Evolutionary conservation across 2,888 invertebrate genomes (phyloP).

Genomic region (Eugnorisma glareosa): DNA sequence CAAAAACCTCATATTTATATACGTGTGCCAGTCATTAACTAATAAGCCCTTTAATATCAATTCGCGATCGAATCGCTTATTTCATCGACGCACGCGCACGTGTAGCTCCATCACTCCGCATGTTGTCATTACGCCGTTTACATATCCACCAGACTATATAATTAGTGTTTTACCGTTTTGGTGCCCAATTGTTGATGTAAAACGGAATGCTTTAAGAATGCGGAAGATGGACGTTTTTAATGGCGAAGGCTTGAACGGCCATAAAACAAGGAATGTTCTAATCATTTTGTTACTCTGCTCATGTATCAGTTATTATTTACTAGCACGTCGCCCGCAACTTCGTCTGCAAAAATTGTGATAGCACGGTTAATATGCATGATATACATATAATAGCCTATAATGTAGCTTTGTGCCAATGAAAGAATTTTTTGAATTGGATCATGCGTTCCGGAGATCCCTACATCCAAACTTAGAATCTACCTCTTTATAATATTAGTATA

Average conservation of each 20-base stretch:
- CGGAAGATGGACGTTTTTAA: slow-evolving; percentile 39
- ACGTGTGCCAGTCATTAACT: slow-evolving; percentile 33
- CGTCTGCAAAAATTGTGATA: too few relatives aligned
- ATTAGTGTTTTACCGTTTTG: slow-evolving; percentile 29
- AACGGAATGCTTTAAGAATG: slow-evolving; percentile 36
- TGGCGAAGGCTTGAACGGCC: slow-evolving; percentile 10
- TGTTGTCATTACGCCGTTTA: slow-evolving; percentile 65
- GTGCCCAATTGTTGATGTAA: slow-evolving; percentile 33
- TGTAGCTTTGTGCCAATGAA: too few relatives aligned
- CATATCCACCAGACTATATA: slow-evolving; percentile 32
- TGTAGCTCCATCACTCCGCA: slow-evolving; percentile 67
- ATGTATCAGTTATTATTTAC: too few relatives aligned
- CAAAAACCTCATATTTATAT: slow-evolving; percentile 5
- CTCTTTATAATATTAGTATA: too few relatives aligned
- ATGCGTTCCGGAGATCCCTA: too few relatives aligned
- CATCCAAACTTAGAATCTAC: too few relatives aligned
- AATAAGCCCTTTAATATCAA: slow-evolving; percentile 28
- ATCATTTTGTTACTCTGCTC: slow-evolving; percentile 11
- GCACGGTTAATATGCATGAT: too few relatives aligned
- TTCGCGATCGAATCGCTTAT: slow-evolving; percentile 53
- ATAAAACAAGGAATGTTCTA: slow-evolving; percentile 50
- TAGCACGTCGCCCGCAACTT: too few relatives aligned
- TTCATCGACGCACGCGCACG: slow-evolving; percentile 61
- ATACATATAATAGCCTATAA: too few relatives aligned
- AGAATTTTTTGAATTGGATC: too few relatives aligned